Evolutionary conservation across 2,888 invertebrate genomes (phyloP), one percentile per base, ranked within the genome.

Genomic region (Leucophenga maculata): DNA sequence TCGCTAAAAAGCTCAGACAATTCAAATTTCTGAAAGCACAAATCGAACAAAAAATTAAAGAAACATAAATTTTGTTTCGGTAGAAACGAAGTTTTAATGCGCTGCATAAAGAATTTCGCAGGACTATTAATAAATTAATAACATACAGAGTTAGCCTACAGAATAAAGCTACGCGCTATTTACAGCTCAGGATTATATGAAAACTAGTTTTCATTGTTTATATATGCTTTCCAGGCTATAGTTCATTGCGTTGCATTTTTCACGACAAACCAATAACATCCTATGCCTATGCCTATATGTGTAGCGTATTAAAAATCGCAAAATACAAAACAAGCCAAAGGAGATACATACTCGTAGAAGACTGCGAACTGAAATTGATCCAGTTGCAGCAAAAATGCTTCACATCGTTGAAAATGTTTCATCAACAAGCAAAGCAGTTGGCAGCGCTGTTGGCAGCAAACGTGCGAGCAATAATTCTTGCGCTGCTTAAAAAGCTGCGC

Each of bases 1-100:
- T 86, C 75, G 79, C 79, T 82, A 85, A 86, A 86, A 85, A 77
- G 77, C 62, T 46, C 85, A 85, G 86, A 82, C 86, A 86, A 85
- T 85, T 86, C 84, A 85, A 85, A 85, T 85, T 85, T 86, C 77
- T 39, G 80, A 79, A 83, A 79, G 74, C 69, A 71, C 55, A 74
- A 72, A 65, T 68, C 55, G 69, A 71, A 46, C 66, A 75, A 72
- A 70, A 71, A 70, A 74, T 50, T 64, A 67, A 60, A 60, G 44
- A 64, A 13, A n/a, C 46, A 65, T 39, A 64, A 20, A 26, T 26
- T 26, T 2, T 26, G 2, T 2, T 26, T 26, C 26, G 4, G 26
- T 26, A 3, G 26, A 26, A 26, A 2, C 26, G 26, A 26, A 26
- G 26, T 4, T 26, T 26, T 26, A 3, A 26, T 26, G 4, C 2